Evolutionary conservation across 2,113 vertebrate species (phyloP).

Genomic region (Percina caprodes): DNA sequence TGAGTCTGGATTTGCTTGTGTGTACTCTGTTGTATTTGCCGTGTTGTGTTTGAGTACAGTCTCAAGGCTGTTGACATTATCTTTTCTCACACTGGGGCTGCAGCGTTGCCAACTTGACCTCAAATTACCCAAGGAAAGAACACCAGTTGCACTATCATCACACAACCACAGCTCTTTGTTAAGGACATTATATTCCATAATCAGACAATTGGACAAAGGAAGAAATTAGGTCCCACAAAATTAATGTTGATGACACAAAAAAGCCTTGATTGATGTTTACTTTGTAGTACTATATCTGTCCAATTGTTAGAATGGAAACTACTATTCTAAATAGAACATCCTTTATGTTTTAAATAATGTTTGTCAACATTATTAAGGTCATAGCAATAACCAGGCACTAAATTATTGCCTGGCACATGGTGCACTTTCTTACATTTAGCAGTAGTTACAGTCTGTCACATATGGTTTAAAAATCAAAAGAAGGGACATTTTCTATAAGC

Average conservation of each 20-base stretch:
- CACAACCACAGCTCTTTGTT: constrained; percentile 9
- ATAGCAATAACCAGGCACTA: background rate
- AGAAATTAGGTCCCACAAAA: background rate
- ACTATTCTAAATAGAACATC: background rate
- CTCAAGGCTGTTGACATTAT: constrained; percentile 32
- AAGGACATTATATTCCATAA: background rate
- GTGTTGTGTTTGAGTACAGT: constrained; percentile 19
- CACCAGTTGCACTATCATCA: constrained; percentile 10
- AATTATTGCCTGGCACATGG: background rate
- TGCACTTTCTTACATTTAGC: constrained; percentile 1
- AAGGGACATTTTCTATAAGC: background rate
- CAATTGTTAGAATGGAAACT: background rate
- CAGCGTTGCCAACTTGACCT: constrained; percentile 20
- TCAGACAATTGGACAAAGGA: no score
- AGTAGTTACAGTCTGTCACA: constrained; percentile 2
- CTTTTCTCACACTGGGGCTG: constrained; percentile 7
- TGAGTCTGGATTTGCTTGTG: background rate
- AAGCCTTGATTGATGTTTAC: background rate
- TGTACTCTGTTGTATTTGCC: background rate
- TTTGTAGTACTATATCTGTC: background rate
- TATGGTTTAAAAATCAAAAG: background rate
- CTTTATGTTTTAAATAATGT: background rate
- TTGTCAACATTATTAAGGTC: background rate
- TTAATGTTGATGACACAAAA: background rate
- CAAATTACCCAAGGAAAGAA: constrained; percentile 4